Percentiles rank a stretch among this genome's conserved stretches.
phyloP scores from a whole-genome alignment of 2,888 invertebrate species.

The Sinohyriopsis cumingii region DNA sequence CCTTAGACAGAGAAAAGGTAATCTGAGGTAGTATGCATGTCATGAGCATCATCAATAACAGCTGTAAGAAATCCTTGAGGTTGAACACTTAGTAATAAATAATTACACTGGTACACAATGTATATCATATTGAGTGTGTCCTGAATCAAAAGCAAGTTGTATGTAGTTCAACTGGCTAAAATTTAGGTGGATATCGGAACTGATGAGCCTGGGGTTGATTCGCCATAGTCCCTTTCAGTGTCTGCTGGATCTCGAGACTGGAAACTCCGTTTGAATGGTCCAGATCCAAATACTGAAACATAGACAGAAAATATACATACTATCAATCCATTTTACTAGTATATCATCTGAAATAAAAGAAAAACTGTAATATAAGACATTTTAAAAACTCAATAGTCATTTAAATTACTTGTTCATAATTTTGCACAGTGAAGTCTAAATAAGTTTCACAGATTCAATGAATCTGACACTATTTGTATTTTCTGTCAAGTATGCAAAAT shows the following conservation, averaged over 20 bases:
- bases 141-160: no score
- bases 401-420: not conserved
- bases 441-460: not conserved
- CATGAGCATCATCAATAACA: no score
- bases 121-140: no score
- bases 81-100: no score
- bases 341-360: not conserved
- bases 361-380: not conserved
- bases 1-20: no score
- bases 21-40: no score
- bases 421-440: not conserved
- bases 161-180: not conserved
- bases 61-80: no score
- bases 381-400: no score
- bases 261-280: slow-evolving; percentile 47
- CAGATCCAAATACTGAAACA: slow-evolving; percentile 40
- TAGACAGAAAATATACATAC: not conserved
- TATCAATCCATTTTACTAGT: not conserved
- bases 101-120: no score
- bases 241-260: slow-evolving; percentile 46
- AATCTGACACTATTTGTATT: slow-evolving; percentile 10
- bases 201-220: slow-evolving; percentile 72
- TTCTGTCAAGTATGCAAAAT: no score
- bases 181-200: slow-evolving; percentile 58
- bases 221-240: slow-evolving; percentile 61